A percentile compares a stretch with the other conserved stretches of the same genome.
These are phyloP conservation scores for Dunckerocampus dactyliophorus DNA, from an alignment of 2,113 vertebrate species.

Conservation along the genomic window DNA sequence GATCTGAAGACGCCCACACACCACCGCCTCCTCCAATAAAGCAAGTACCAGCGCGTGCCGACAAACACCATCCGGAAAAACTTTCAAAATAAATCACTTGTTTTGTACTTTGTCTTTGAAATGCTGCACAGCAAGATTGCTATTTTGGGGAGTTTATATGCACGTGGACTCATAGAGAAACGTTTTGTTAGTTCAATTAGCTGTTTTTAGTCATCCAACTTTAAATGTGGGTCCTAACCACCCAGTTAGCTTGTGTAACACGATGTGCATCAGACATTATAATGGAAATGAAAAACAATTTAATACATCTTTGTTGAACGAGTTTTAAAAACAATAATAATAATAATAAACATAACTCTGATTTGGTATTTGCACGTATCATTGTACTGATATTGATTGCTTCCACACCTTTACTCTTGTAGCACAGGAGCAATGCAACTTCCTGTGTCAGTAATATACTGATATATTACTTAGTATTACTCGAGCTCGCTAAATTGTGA, in stretches of 20 bases:
- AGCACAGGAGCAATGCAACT: no score
- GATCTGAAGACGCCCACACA: not conserved
- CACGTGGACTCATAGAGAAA: not conserved
- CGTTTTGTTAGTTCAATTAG: not conserved
- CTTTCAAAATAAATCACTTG: slow-evolving; percentile 33
- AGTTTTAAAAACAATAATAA: not conserved
- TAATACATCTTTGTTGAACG: not conserved
- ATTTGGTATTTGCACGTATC: not conserved
- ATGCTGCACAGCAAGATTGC: no score
- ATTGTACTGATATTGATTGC: not conserved
- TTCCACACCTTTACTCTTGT: no score
- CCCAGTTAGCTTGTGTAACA: no score
- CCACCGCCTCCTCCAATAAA: not conserved
- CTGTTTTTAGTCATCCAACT: no score
- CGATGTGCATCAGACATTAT: no score
- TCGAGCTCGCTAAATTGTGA: no score
- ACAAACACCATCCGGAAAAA: not conserved
- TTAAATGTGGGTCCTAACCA: not conserved
- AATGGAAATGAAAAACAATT: no score
- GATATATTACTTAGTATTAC: no score
- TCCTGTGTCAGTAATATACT: no score
- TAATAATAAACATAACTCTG: not conserved
- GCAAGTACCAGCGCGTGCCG: not conserved
- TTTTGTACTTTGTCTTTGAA: not conserved
- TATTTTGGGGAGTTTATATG: no score